A percentile compares a stretch with the other conserved stretches of the same genome.
Conservation (phyloP, 53 echinoderm and acorn worm species). For the Patiria pectinifera region DNA sequence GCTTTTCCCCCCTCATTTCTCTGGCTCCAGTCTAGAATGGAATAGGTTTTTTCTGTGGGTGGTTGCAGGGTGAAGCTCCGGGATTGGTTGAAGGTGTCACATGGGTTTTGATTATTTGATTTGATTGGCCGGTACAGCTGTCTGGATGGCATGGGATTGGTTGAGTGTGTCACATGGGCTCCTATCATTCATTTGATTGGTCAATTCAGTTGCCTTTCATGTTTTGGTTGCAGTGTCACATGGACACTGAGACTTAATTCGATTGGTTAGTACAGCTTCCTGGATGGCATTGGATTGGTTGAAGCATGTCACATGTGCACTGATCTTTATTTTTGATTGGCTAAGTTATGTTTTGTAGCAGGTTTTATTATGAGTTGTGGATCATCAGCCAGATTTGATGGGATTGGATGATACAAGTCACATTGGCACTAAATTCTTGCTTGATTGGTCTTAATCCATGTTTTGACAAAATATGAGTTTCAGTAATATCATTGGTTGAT, state of each 20-base stretch:
- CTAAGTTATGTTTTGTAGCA: too few relatives aligned
- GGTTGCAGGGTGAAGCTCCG: background rate
- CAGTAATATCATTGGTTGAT: background rate
- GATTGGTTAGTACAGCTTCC: too few relatives aligned
- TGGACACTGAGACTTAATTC: too few relatives aligned
- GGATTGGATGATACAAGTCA: too few relatives aligned
- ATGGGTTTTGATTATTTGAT: background rate
- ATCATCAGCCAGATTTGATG: too few relatives aligned
- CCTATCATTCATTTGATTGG: background rate
- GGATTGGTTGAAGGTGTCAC: background rate
- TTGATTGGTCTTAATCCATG: background rate
- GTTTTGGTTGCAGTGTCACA: too few relatives aligned
- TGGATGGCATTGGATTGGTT: too few relatives aligned
- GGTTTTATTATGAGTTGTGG: too few relatives aligned
- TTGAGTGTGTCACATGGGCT: background rate
- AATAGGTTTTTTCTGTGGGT: background rate
- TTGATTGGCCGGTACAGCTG: background rate
- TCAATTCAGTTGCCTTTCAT: too few relatives aligned
- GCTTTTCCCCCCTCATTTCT: background rate
- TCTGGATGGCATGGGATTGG: background rate
- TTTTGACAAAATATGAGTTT: background rate
- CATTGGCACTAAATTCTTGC: background rate
- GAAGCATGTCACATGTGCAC: too few relatives aligned
- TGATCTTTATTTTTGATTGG: too few relatives aligned
- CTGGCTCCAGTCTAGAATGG: background rate